Evolutionary conservation across 1,140 invertebrate genomes (phyloP), one percentile per base, ranked within the genome.

Genomic region (Dendroctonus ponderosae): DNA sequence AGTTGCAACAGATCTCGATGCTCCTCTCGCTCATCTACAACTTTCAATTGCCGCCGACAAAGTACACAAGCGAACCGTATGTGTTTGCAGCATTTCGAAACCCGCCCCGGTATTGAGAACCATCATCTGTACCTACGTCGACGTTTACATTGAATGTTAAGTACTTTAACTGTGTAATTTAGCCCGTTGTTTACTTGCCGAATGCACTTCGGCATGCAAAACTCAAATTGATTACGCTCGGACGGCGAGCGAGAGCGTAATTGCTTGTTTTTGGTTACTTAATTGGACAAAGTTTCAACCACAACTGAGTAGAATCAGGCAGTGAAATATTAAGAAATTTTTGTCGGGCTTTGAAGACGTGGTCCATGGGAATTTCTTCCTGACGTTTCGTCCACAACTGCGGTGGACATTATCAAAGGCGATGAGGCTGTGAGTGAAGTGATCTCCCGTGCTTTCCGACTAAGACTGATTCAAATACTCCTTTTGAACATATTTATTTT

Each of bases 121-220:
- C 44, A 48, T 62, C 59, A 62, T 50, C 59, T 37, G 49, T 62
- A 62, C 59, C 59, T 62, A 62, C 59, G 38, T 51, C 58, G 58
- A 50, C 9, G 49, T 62, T 62, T 62, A 62, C 59, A 48, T 52
- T 62, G 59, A 52, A 62, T 52, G 59, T 62, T 62, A 62, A 62
- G 59, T 62, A 51, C 48, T 38, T 14, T 26, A 62, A 52, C 59
- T 52, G 59, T 62, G 49, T 62, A 62, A 62, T 62, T 62, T 52
- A 7, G 48, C 11, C 49, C 49, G 49, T 52, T 62, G 59, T 62
- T 62, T 26, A 62, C 59, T 62, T 51, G 42, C 49, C 48, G 49
- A 51, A 52, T 42, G 41, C 26, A 52, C 48, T 62, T 62, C 59
- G 12, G 48, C 59, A 62, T 62, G 59, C 59, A 51, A 62, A 62